Percentiles rank a stretch among this genome's conserved stretches.
Evolutionary conservation across 2,888 invertebrate genomes (phyloP).

Genomic region (Acutogordius australiensis): DNA sequence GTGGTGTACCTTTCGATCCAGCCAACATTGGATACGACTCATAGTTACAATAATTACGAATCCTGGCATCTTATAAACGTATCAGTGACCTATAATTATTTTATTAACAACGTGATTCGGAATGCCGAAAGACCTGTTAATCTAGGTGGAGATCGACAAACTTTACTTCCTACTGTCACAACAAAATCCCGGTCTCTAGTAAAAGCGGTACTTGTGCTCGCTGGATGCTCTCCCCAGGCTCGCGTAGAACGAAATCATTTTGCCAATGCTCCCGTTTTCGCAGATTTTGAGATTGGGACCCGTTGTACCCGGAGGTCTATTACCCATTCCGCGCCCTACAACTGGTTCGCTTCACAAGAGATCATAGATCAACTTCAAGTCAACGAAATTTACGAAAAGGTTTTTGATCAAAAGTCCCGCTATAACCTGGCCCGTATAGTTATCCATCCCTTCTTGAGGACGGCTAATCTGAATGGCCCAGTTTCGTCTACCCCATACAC

Average conservation of each 20-base stretch:
- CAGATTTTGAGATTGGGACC: neutral
- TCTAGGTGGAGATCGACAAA: too few species aligned
- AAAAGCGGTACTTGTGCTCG: neutral
- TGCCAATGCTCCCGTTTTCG: neutral
- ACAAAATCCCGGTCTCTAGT: neutral
- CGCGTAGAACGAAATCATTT: neutral
- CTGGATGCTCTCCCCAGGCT: neutral
- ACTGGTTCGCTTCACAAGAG: neutral
- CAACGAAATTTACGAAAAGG: neutral
- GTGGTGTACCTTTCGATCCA: neutral
- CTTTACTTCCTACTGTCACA: neutral
- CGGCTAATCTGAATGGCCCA: neutral
- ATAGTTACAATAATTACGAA: too few species aligned
- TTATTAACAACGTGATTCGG: neutral
- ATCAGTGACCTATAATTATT: neutral
- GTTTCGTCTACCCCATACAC: neutral
- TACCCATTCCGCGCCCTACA: neutral
- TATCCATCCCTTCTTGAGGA: neutral
- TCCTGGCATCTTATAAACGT: neutral
- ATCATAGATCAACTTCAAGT: constrained; percentile 1
- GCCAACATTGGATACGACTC: too few species aligned
- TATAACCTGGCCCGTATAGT: neutral
- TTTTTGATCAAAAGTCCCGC: neutral
- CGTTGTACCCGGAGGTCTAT: neutral
- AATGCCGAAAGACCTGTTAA: neutral